Evolutionary conservation across 2,888 invertebrate genomes (phyloP).

Genomic region (Mesorhabditis spiculigera): DNA sequence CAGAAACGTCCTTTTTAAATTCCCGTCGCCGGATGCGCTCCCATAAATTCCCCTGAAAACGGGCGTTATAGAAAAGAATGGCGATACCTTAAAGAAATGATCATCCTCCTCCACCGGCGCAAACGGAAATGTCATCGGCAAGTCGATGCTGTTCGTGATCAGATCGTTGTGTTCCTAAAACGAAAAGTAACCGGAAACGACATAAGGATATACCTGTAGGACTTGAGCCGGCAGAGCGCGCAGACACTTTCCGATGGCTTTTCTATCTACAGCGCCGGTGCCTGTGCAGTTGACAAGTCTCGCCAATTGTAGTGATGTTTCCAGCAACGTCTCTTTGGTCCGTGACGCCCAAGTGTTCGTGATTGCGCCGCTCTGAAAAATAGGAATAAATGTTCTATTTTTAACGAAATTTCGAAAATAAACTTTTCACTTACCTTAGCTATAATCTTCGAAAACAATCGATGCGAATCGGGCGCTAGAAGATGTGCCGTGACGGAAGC

Average conservation of each 20-base stretch:
- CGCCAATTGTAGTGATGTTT: constrained; percentile 42
- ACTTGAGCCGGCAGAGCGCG: constrained; percentile 66
- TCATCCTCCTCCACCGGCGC: constrained; percentile 87
- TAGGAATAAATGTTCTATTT: neutral
- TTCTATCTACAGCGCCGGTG: constrained; percentile 47
- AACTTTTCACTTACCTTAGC: constrained; percentile 33
- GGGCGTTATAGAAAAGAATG: neutral
- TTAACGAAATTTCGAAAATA: neutral
- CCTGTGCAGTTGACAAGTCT: constrained; percentile 46
- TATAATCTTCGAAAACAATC: constrained; percentile 64
- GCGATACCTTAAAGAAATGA: constrained; percentile 65
- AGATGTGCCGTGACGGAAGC: constrained; percentile 68
- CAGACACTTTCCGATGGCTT: constrained; percentile 71
- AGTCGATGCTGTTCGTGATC: constrained; percentile 53
- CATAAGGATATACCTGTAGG: constrained; percentile 61
- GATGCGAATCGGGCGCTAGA: constrained; percentile 79
- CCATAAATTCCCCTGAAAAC: constrained; percentile 71
- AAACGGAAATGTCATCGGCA: constrained; percentile 74
- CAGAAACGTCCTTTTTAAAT: constrained; percentile 81
- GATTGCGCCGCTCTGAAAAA: constrained; percentile 81
- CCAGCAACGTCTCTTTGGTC: constrained; percentile 69
- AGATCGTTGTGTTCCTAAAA: constrained; percentile 44
- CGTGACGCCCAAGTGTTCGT: constrained; percentile 89
- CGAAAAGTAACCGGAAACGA: neutral
- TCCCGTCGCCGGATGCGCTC: constrained; percentile 65